phyloP scores from a whole-genome alignment of 2,797 vertebrate species.

The Tokudaia tokunoshimensis region DNA sequence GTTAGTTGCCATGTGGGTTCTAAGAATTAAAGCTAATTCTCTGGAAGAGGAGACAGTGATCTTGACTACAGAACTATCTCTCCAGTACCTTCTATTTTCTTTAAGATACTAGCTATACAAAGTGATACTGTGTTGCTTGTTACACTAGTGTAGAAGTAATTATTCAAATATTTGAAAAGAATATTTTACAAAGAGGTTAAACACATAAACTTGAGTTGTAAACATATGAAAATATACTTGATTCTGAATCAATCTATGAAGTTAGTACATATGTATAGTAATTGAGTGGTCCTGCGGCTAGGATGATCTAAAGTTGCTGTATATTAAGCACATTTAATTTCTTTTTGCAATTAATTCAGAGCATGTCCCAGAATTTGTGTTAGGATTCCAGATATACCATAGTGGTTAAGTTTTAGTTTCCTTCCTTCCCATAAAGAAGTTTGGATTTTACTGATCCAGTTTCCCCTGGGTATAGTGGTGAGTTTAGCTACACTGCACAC shows the following conservation, averaged over 20 bases:
- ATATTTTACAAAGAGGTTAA: neutral
- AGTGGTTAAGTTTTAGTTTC: neutral
- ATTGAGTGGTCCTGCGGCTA: neutral
- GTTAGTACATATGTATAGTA: neutral
- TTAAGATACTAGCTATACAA: neutral
- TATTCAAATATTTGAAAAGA: neutral
- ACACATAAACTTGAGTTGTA: neutral
- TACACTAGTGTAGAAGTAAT: neutral
- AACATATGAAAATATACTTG: neutral
- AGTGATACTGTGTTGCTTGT: neutral
- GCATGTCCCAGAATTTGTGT: neutral
- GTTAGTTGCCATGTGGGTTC: neutral
- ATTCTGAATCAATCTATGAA: neutral
- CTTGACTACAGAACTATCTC: neutral
- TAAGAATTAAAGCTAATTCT: neutral
- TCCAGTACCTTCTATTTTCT: neutral
- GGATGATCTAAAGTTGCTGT: neutral
- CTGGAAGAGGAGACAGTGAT: neutral
- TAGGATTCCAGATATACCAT: neutral
- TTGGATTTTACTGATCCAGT: neutral
- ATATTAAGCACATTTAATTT: neutral
- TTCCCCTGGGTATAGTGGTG: neutral
- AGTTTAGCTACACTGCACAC: neutral
- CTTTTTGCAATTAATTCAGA: neutral
- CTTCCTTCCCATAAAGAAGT: neutral